phyloP scores from a whole-genome alignment of 2,797 vertebrate species.

The Myotis findleyi region DNA sequence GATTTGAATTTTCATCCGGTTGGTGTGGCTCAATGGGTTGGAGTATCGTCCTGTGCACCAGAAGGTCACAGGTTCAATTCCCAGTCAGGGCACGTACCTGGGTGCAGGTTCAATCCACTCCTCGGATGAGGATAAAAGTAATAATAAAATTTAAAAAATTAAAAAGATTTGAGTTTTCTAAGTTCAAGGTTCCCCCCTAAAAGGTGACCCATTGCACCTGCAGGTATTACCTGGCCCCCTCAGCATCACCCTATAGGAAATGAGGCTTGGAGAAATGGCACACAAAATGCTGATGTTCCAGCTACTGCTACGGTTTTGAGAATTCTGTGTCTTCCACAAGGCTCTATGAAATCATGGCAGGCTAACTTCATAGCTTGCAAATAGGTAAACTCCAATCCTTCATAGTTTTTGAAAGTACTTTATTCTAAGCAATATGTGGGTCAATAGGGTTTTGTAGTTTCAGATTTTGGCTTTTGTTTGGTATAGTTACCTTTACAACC shows the following conservation, averaged over 20 bases:
- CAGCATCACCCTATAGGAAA: background rate
- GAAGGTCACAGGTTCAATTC: background rate
- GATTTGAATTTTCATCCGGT: background rate
- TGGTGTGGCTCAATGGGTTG: background rate
- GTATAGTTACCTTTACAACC: background rate
- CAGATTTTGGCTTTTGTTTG: conserved; percentile 21
- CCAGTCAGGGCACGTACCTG: background rate
- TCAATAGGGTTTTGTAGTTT: background rate
- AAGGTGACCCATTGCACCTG: background rate
- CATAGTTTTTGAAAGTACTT: background rate
- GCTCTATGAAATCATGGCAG: background rate
- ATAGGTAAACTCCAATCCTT: background rate
- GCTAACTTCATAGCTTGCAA: background rate
- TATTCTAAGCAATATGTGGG: background rate
- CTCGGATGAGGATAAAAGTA: background rate
- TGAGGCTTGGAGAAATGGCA: background rate
- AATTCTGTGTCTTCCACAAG: background rate
- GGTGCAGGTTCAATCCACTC: background rate
- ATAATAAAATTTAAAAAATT: background rate
- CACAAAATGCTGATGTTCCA: background rate
- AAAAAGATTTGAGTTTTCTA: background rate
- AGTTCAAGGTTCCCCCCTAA: background rate
- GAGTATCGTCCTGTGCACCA: background rate
- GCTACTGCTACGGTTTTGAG: background rate
- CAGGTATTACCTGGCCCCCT: background rate